Evolutionary conservation across 2,113 vertebrate species (phyloP).

Genomic region (Mobula hypostoma): DNA sequence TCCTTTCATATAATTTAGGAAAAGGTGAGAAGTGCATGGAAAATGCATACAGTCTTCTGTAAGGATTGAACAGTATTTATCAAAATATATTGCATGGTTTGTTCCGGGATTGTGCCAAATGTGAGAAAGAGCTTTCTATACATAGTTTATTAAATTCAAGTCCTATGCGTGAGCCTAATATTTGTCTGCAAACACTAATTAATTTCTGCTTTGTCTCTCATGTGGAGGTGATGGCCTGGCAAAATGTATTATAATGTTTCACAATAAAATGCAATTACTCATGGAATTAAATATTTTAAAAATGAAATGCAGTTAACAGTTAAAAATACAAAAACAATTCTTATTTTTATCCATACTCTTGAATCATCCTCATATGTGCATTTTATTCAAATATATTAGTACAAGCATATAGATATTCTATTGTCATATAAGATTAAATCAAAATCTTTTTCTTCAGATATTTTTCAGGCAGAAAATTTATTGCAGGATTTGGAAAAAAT

Average conservation of each 20-base stretch:
- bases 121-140: slow-evolving; percentile 7
- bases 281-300: background rate
- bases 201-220: background rate
- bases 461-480: slow-evolving; percentile 55
- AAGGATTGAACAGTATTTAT: background rate
- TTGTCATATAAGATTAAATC: background rate
- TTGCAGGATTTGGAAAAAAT: slow-evolving; percentile 57
- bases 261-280: background rate
- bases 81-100: background rate
- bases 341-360: background rate
- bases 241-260: background rate
- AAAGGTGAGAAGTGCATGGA: background rate
- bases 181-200: background rate
- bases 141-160: background rate
- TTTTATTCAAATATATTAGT: background rate
- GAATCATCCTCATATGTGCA: background rate
- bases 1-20: background rate
- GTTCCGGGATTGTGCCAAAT: background rate
- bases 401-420: background rate
- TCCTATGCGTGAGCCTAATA: background rate
- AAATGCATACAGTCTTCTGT: background rate
- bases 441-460: slow-evolving; percentile 45
- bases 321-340: background rate
- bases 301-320: background rate
- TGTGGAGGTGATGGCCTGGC: background rate